phyloP scores from a whole-genome alignment of 2,113 vertebrate species.

The Colossoma macropomum region DNA sequence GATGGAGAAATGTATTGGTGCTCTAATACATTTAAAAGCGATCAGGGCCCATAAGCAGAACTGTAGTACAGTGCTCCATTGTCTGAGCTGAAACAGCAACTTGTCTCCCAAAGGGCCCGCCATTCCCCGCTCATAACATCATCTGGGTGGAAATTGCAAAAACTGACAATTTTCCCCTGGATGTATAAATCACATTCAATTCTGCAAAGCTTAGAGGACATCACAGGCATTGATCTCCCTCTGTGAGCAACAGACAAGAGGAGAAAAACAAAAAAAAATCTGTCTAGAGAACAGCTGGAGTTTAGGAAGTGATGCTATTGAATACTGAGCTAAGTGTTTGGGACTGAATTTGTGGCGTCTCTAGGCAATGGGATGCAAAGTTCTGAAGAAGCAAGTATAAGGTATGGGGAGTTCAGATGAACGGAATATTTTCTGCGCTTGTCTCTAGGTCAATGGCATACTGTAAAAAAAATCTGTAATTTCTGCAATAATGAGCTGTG shows the following conservation, averaged over 20 bases:
- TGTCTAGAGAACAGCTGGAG: slow-evolving; percentile 48
- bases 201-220: slow-evolving; percentile 56
- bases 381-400: neutral
- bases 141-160: slow-evolving; percentile 67
- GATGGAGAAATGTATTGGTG: slow-evolving; percentile 34
- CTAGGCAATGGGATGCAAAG: slow-evolving; percentile 6
- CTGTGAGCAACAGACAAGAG: slow-evolving; percentile 29
- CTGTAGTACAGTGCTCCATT: slow-evolving; percentile 61
- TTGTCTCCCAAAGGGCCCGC: slow-evolving; percentile 67
- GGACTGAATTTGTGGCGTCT: neutral
- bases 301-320: slow-evolving; percentile 31
- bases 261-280: neutral
- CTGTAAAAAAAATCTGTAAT: no score
- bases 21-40: slow-evolving; percentile 52
- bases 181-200: slow-evolving; percentile 65
- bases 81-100: slow-evolving; percentile 69
- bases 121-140: slow-evolving; percentile 74
- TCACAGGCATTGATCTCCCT: slow-evolving; percentile 58
- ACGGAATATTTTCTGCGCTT: neutral
- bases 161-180: slow-evolving; percentile 65
- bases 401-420: neutral
- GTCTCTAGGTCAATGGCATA: no score
- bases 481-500: no score
- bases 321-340: slow-evolving; percentile 18
- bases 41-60: slow-evolving; percentile 49